A percentile compares a stretch with the other conserved stretches of the same genome.
Evolutionary conservation across 2,797 vertebrate genomes (phyloP).

Genomic region (Eremophila alpestris): DNA sequence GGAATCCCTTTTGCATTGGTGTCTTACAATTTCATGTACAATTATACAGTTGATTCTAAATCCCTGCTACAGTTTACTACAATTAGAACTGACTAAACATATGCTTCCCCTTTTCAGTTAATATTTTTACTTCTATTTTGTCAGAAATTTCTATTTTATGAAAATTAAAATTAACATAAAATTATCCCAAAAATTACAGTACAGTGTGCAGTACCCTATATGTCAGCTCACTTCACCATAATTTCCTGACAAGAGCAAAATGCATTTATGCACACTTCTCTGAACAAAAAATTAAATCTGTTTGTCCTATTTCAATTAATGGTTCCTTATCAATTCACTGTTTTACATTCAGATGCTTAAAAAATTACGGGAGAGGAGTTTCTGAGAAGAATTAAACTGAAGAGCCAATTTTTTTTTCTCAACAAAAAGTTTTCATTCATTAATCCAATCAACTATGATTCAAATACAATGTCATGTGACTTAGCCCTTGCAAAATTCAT

Average conservation of each 20-base stretch:
- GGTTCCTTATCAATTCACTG: not conserved
- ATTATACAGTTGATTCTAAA: not conserved
- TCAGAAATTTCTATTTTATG: not conserved
- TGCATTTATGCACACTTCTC: not conserved
- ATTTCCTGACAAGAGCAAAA: not conserved
- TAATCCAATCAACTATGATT: not conserved
- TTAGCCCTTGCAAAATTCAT: not conserved
- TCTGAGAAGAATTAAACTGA: not conserved
- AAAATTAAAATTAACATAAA: not conserved
- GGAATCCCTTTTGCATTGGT: not conserved
- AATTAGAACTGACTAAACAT: not conserved
- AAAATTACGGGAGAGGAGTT: not conserved
- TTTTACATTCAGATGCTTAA: not conserved
- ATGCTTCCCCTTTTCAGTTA: not conserved
- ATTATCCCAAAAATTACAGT: not conserved
- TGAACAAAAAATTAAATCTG: not conserved
- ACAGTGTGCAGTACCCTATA: not conserved
- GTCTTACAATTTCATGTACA: not conserved
- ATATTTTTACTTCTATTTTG: not conserved
- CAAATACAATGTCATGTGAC: not conserved
- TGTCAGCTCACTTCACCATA: not conserved
- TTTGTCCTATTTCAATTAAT: not conserved
- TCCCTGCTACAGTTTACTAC: not conserved
- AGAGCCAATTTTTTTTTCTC: not conserved
- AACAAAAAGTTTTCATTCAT: not conserved